Conservation (phyloP, 1,140 invertebrate species). For the Pseudoatta argentina region DNA sequence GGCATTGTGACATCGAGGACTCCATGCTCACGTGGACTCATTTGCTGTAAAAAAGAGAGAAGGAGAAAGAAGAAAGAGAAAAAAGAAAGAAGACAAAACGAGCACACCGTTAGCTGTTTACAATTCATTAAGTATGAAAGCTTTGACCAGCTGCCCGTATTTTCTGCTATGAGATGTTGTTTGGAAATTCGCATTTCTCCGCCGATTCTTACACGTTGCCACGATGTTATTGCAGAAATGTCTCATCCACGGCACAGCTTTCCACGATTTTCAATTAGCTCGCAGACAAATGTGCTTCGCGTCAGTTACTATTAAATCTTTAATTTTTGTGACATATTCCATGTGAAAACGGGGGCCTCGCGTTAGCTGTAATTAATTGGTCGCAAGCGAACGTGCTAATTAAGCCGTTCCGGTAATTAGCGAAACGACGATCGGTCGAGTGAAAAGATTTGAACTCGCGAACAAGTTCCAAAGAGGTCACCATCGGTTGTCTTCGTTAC, state of each 20-base stretch:
- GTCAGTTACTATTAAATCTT: constrained; percentile 13
- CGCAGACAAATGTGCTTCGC: constrained; percentile 2
- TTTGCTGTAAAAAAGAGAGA: constrained; percentile 25
- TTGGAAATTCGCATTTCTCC: constrained; percentile 48
- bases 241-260: not conserved
- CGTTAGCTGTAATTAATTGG: constrained; percentile 49
- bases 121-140: constrained; percentile 75
- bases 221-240: not conserved
- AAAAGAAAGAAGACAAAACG: not conserved
- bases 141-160: constrained; percentile 72
- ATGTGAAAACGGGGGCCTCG: not conserved
- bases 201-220: not conserved
- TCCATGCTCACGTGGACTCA: constrained; percentile 20
- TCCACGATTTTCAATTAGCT: constrained; percentile 40
- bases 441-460: constrained; percentile 55
- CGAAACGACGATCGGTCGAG: constrained; percentile 38
- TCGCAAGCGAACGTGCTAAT: constrained; percentile 41
- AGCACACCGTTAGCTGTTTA: constrained; percentile 65
- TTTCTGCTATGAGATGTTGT: not conserved
- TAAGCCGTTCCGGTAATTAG: constrained; percentile 60
- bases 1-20: constrained; percentile 36
- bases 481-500: constrained; percentile 25
- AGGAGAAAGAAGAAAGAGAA: no score
- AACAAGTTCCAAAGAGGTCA: constrained; percentile 46
- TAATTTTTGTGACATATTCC: constrained; percentile 1